Conservation (phyloP, 2,888 invertebrate species). For the Leptopilina drosophilae region DNA sequence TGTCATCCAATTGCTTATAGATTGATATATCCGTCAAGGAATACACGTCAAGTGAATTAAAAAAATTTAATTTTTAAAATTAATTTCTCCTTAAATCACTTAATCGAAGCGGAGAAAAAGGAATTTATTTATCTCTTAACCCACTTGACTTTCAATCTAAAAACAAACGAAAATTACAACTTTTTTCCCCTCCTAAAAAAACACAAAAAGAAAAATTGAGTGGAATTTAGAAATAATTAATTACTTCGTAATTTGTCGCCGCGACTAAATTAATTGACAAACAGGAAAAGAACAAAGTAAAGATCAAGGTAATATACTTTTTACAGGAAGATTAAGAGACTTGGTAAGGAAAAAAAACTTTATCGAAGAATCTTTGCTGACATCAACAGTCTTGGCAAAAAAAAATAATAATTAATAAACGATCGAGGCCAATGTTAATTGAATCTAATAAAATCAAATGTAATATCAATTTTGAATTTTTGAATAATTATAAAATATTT, state of each 20-base stretch:
- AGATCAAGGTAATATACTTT: slow-evolving; percentile 29
- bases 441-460: neutral
- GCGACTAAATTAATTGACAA: neutral
- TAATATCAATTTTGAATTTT: too few species aligned
- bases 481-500: too few species aligned
- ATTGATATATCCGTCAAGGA: slow-evolving; percentile 13
- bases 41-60: neutral
- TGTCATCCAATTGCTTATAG: slow-evolving; percentile 50
- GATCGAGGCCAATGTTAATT: slow-evolving; percentile 23
- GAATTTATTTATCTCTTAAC: too few species aligned
- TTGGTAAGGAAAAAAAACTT: neutral
- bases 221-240: neutral
- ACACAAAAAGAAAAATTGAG: neutral
- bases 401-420: neutral
- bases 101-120: too few species aligned
- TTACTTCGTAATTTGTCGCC: neutral
- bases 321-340: slow-evolving; percentile 20
- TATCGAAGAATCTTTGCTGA: slow-evolving; percentile 9
- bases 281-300: slow-evolving; percentile 21
- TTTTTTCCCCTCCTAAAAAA: neutral
- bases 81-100: too few species aligned
- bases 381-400: slow-evolving; percentile 28
- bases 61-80: neutral
- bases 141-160: too few species aligned
- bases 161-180: too few species aligned